Percentiles rank a stretch among this genome's conserved stretches.
Evolutionary conservation across 2,888 invertebrate genomes (phyloP).

Genomic region (Monopis laevigella): DNA sequence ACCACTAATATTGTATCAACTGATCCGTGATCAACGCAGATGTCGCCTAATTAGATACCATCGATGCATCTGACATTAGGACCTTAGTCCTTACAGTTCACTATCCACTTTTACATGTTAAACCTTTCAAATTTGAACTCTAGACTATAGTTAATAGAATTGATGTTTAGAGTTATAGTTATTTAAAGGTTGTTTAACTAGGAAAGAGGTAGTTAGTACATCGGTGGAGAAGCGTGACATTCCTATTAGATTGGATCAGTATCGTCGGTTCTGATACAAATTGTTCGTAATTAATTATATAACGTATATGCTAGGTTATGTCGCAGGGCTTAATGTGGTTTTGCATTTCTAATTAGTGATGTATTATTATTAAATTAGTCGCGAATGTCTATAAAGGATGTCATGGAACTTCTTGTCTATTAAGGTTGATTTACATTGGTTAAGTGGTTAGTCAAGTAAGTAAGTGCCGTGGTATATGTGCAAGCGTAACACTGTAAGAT

Average conservation of each 20-base stretch:
- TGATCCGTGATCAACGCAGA: conserved; percentile 28
- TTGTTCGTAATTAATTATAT: conserved; percentile 11
- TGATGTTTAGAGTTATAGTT: not conserved
- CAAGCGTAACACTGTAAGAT: no score
- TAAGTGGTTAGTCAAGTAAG: no score
- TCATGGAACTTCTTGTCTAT: no score
- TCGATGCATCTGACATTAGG: conserved; percentile 27
- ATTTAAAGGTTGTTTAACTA: conserved; percentile 1
- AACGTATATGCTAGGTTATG: conserved; percentile 3
- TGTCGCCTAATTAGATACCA: conserved; percentile 32
- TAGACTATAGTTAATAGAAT: not conserved
- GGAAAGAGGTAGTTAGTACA: conserved; percentile 4
- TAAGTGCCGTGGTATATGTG: no score
- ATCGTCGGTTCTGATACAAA: conserved; percentile 9
- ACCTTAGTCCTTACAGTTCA: not conserved
- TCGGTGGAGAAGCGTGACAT: conserved; percentile 23
- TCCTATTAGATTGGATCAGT: conserved; percentile 31
- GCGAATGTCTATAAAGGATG: no score
- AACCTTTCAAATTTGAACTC: not conserved
- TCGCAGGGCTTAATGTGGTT: conserved; percentile 9
- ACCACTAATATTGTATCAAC: conserved; percentile 5
- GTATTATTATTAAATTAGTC: no score
- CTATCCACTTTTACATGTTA: not conserved
- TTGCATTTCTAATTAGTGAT: conserved; percentile 10
- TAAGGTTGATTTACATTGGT: no score